Base-by-base conservation (phyloP, 2,113 vertebrate genomes). In the Nothobranchius furzeri region DNA sequence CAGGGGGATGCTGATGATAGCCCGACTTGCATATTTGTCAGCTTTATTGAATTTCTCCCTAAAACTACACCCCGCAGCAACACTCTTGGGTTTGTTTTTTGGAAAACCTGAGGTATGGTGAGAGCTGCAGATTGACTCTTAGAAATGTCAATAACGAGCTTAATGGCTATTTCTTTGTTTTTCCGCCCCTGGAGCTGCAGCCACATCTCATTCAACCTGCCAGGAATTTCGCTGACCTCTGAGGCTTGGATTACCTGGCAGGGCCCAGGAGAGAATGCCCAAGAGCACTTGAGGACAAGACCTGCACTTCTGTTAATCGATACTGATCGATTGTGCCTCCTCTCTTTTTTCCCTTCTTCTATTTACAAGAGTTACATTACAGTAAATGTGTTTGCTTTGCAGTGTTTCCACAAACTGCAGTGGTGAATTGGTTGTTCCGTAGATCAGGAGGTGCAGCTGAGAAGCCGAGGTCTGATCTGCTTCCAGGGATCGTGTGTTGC, bases 351-450 rank as follows among this genome's bases (percentile, higher is more conserved):
- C 17, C 42, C 17, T 54, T 12, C 17, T 35, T 24, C 59, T 59
- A 65, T 64, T 73, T 59, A 85, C 86, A 85, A 80, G 88, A 37
- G 65, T 90, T 91, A 87, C 88, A 91, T 92, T 91, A 89, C 90
- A 85, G 85, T 80, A 87, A 91, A 88, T 90, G 83, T 81, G 85
- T 91, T 86, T 89, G 84, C 79, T 85, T 85, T 88, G 87, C 85
- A 85, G 71, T 64, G 64, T 64, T 85, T 78, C 71, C 54, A 53
- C 79, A 81, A 75, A 75, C 65, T 74, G 81, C 60, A 51, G 70
- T 48, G 17, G 64, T 60, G 70, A 81, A 75, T 73, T 73, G 73
- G 77, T 78, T 80, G 91, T 88, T 89, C 70, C 60, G 76, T 81
- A 82, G 76, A 81, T 82, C 82, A 81, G 73, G 42, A 73, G 67